Conservation (phyloP, 2,113 vertebrate species). For the Terrapene triunguis region DNA sequence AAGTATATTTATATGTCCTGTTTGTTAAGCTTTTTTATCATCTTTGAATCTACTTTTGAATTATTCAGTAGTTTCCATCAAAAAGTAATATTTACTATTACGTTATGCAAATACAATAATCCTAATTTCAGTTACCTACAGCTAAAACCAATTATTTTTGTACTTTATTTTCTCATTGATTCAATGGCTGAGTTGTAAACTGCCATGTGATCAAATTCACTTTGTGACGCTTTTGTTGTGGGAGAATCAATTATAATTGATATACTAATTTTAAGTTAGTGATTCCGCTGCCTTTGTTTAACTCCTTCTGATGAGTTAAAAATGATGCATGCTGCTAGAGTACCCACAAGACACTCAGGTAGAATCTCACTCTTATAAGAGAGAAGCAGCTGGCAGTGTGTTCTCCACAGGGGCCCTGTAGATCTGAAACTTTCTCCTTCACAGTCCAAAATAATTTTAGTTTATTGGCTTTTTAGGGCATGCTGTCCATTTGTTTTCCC, state of each 20-base stretch:
- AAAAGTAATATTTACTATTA: not conserved
- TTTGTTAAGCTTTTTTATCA: conserved; percentile 15
- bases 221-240: not conserved
- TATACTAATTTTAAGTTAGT: not conserved
- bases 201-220: not conserved
- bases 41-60: not conserved
- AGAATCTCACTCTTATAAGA: not conserved
- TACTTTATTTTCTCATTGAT: not conserved
- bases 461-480: not conserved
- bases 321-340: not conserved
- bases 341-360: not conserved
- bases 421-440: not conserved
- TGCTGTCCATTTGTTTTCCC: not conserved
- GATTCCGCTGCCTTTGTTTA: not conserved
- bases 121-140: not conserved
- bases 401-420: not conserved
- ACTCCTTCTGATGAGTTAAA: not conserved
- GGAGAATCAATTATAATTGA: not conserved
- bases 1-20: conserved; percentile 76
- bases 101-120: not conserved
- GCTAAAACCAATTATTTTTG: not conserved
- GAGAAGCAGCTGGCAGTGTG: not conserved
- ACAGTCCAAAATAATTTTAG: not conserved
- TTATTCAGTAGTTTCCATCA: not conserved
- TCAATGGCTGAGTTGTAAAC: not conserved